These are phyloP conservation scores for Ondatra zibethicus DNA, from an alignment of 2,113 vertebrate genomes.

Conservation along the genomic window DNA sequence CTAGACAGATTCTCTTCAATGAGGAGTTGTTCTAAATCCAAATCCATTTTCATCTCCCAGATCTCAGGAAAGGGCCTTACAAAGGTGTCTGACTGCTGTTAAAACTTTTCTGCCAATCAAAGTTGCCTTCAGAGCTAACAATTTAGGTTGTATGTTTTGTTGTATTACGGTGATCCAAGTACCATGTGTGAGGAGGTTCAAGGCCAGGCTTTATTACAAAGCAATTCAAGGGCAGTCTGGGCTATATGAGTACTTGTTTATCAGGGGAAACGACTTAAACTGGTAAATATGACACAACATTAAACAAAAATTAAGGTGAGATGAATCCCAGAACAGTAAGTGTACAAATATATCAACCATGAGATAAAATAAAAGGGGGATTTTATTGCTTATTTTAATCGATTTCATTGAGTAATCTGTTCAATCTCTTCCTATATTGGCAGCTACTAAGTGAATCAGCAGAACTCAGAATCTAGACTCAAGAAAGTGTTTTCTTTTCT, in stretches of 20 bases:
- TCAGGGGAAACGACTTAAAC: not conserved
- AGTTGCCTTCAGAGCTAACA: not conserved
- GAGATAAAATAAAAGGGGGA: not conserved
- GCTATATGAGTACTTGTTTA: not conserved
- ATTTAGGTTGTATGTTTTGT: not conserved
- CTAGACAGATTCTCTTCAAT: not conserved
- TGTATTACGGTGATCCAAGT: not conserved
- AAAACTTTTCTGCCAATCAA: not conserved
- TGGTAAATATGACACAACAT: not conserved
- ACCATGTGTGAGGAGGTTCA: not conserved
- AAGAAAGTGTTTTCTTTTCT: not conserved
- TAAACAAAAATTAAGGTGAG: not conserved
- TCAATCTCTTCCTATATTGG: not conserved
- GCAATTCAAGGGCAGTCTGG: not conserved
- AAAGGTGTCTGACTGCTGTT: not conserved
- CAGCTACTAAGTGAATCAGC: not conserved
- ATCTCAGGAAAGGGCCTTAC: not conserved
- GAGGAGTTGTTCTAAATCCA: too few relatives aligned
- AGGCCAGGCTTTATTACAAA: not conserved
- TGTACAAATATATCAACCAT: not conserved
- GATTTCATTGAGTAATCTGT: slow-evolving; percentile 30
- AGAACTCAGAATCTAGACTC: not conserved
- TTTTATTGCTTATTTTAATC: slow-evolving; percentile 42
- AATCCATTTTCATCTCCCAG: not conserved
- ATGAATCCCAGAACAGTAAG: not conserved